A percentile compares a stretch with the other conserved stretches of the same genome.
These are phyloP conservation scores for Dinothrombium tinctorium DNA, from an alignment of 1,140 invertebrate genomes.

Conservation along the genomic window DNA sequence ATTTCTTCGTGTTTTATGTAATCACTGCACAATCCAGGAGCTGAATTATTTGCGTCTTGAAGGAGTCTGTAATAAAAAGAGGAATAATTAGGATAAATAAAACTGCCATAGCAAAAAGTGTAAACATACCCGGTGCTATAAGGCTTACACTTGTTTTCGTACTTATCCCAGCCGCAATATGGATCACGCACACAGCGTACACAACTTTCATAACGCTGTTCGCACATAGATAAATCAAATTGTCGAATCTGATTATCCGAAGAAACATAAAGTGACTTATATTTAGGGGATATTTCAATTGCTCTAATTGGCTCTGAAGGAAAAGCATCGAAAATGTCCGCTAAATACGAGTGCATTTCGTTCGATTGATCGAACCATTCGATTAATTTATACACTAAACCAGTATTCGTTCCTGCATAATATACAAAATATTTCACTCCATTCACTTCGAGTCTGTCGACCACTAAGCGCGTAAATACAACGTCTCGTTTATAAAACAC, in stretches of 20 bases:
- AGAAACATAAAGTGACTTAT: constrained; percentile 62
- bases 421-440: constrained; percentile 60
- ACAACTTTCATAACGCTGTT: constrained; percentile 59
- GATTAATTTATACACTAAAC: constrained; percentile 66
- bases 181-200: constrained; percentile 63
- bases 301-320: constrained; percentile 44
- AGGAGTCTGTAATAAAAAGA: constrained; percentile 31
- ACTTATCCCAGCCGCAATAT: constrained; percentile 73
- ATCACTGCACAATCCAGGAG: constrained; percentile 60
- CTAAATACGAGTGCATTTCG: constrained; percentile 42
- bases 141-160: constrained; percentile 48
- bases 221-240: constrained; percentile 57
- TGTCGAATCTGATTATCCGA: constrained; percentile 58
- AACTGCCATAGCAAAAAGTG: background rate
- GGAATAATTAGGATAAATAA: too few species aligned
- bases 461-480: constrained; percentile 58
- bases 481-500: constrained; percentile 68
- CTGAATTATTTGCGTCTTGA: constrained; percentile 69
- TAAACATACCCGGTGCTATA: constrained; percentile 45
- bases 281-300: constrained; percentile 52
- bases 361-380: constrained; percentile 50
- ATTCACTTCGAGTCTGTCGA: constrained; percentile 47
- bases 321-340: constrained; percentile 66
- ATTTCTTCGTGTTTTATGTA: constrained; percentile 69
- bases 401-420: constrained; percentile 62